phyloP scores from a whole-genome alignment of 2,113 vertebrate genomes.

The Equus quagga region DNA sequence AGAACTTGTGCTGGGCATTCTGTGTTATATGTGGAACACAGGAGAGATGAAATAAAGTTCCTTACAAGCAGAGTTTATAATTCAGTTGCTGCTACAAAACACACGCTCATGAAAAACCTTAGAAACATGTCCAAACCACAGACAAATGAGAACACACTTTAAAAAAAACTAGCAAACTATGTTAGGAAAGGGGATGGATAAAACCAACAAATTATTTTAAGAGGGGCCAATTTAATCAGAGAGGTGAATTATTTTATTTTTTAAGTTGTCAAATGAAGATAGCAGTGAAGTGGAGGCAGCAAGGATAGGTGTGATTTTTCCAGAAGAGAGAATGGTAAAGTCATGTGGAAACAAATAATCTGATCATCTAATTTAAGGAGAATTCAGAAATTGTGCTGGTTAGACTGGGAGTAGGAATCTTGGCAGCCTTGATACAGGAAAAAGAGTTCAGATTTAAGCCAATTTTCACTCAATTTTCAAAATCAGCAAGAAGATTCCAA shows the following conservation, averaged over 20 bases:
- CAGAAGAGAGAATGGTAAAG: not conserved
- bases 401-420: not conserved
- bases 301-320: not conserved
- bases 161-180: not conserved
- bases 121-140: not conserved
- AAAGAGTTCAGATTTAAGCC: not conserved
- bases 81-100: constrained; percentile 31
- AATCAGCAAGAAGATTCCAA: not conserved
- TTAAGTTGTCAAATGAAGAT: not conserved
- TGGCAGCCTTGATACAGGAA: not conserved
- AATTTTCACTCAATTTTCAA: constrained; percentile 25
- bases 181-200: not conserved
- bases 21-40: not conserved
- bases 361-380: not conserved
- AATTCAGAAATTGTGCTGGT: constrained; percentile 24
- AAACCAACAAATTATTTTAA: not conserved
- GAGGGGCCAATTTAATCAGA: not conserved
- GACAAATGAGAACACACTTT: not conserved
- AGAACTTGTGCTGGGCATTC: not conserved
- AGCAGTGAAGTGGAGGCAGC: not conserved
- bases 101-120: not conserved
- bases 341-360: not conserved
- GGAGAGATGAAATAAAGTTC: constrained; percentile 2
- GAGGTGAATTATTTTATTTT: not conserved
- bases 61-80: not conserved